Conservation (phyloP, 2,113 vertebrate genomes). For the Platichthys flesus region DNA sequence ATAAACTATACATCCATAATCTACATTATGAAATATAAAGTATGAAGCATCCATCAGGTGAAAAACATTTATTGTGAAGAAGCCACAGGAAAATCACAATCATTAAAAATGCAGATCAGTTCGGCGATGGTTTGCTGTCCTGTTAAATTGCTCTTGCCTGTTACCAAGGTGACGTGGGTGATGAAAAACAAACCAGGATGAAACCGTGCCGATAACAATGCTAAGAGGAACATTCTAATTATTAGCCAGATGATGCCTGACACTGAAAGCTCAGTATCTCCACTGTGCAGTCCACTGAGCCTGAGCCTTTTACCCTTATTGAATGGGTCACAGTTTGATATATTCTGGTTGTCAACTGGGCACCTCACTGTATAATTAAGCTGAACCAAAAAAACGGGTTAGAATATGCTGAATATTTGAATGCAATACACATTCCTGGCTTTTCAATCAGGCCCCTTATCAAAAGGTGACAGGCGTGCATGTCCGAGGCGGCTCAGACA, state of each 20-base stretch:
- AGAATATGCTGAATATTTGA: slow-evolving; percentile 43
- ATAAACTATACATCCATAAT: neutral
- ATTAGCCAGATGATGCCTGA: slow-evolving; percentile 31
- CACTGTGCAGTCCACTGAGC: slow-evolving; percentile 34
- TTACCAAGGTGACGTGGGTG: neutral
- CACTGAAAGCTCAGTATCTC: slow-evolving; percentile 14
- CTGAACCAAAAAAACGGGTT: slow-evolving; percentile 22
- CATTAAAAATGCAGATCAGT: neutral
- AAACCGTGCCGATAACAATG: neutral
- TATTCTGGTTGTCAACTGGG: slow-evolving; percentile 41
- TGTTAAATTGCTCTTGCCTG: neutral
- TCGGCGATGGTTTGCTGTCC: neutral
- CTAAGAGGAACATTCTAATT: neutral
- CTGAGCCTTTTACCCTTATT: slow-evolving; percentile 38
- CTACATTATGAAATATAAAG: neutral
- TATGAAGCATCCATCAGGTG: neutral
- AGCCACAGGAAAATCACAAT: neutral
- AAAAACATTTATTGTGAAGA: slow-evolving; percentile 6
- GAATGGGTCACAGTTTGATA: slow-evolving; percentile 41
- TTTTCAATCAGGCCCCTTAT: slow-evolving; percentile 27
- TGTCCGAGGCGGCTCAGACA: slow-evolving; percentile 25
- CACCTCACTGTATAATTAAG: slow-evolving; percentile 47
- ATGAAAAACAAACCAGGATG: neutral
- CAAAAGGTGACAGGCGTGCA: slow-evolving; percentile 36
- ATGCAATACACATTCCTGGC: slow-evolving; percentile 20